Conservation (phyloP, 2,888 invertebrate genomes). For the Perithous albicinctus region DNA sequence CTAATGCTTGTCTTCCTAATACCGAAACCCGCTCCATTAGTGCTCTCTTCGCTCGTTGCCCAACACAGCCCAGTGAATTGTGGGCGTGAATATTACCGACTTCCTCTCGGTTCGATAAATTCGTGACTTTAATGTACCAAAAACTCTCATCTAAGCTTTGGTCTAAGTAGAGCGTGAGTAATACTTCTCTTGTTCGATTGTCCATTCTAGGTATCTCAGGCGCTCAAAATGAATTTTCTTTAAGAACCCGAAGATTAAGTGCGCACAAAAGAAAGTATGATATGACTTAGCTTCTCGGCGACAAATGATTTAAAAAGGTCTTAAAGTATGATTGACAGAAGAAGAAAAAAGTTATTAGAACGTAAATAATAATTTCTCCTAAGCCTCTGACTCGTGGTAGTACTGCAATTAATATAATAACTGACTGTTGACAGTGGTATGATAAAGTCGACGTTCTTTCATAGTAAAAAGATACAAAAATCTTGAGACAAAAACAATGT, state of each 20-base stretch:
- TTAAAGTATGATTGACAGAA: neutral
- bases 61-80: slow-evolving; percentile 14
- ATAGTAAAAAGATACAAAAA: too few relatives aligned
- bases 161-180: slow-evolving; percentile 42
- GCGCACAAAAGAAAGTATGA: neutral
- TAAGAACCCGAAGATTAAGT: neutral
- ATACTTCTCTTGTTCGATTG: slow-evolving; percentile 38
- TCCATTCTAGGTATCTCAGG: neutral
- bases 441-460: too few relatives aligned
- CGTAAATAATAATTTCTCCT: neutral
- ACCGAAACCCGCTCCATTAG: slow-evolving; percentile 39
- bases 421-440: too few relatives aligned
- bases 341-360: neutral
- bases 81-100: slow-evolving; percentile 35
- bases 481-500: too few relatives aligned
- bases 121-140: slow-evolving; percentile 25
- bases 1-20: slow-evolving; percentile 22
- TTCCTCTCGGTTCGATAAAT: slow-evolving; percentile 49
- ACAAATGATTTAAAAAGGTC: neutral
- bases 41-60: neutral
- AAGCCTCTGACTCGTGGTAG: neutral
- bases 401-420: neutral
- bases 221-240: neutral
- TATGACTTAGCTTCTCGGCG: too few relatives aligned
- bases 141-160: neutral